Evolutionary conservation across 2,888 invertebrate genomes (phyloP).

Genomic region (Ashinkailepas kermadecensis): DNA sequence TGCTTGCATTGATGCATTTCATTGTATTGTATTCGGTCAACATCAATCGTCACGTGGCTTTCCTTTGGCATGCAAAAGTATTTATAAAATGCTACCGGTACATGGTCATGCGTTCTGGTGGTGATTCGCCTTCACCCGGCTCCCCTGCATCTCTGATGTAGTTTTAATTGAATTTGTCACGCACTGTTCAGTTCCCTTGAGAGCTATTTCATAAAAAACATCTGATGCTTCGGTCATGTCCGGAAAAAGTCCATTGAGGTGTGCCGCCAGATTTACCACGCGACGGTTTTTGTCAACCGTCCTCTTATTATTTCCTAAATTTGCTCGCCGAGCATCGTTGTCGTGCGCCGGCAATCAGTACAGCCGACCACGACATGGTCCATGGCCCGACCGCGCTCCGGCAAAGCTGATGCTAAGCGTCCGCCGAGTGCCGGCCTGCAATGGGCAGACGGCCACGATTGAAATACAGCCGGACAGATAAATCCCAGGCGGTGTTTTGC

Average conservation of each 20-base stretch:
- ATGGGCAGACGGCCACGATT: neutral
- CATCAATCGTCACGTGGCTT: too few relatives aligned
- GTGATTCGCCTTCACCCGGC: too few relatives aligned
- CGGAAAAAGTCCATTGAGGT: neutral
- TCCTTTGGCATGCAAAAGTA: too few relatives aligned
- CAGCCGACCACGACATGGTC: neutral
- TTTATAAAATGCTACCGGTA: too few relatives aligned
- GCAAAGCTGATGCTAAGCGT: neutral
- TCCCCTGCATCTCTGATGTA: too few relatives aligned
- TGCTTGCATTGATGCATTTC: too few relatives aligned
- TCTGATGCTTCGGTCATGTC: neutral
- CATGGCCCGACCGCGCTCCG: neutral
- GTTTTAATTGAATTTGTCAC: slow-evolving; percentile 1
- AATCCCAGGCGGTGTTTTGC: neutral
- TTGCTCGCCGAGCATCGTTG: neutral
- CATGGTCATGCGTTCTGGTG: too few relatives aligned
- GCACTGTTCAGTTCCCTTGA: neutral
- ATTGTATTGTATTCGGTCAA: too few relatives aligned
- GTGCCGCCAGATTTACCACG: neutral
- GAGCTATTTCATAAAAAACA: neutral
- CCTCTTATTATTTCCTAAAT: neutral
- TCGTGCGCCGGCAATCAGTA: neutral
- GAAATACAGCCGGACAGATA: neutral
- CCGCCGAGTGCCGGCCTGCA: neutral
- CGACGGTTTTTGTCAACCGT: neutral